Evolutionary conservation across 2,888 invertebrate genomes (phyloP).

Genomic region (Acronicta alni): DNA sequence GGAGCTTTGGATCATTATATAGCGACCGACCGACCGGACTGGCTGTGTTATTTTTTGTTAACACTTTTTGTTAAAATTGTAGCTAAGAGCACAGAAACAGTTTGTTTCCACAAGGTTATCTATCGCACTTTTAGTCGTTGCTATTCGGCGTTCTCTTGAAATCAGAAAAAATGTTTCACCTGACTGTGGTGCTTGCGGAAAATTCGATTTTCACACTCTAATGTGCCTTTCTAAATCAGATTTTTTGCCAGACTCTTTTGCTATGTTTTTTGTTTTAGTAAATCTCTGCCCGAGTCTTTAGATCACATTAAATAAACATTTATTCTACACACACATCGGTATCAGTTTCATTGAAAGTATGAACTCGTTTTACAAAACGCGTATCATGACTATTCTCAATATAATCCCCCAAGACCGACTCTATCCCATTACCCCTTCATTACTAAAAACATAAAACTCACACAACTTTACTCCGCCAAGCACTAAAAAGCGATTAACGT

Average conservation of each 20-base stretch:
- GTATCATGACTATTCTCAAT: slow-evolving; percentile 43
- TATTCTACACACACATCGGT: neutral
- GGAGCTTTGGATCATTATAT: slow-evolving; percentile 82
- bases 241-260: slow-evolving; percentile 22
- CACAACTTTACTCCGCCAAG: slow-evolving; percentile 49
- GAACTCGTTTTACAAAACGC: slow-evolving; percentile 15
- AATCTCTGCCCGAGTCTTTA: neutral
- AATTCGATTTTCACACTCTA: slow-evolving; percentile 73
- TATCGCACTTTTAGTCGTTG: slow-evolving; percentile 65
- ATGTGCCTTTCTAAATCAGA: slow-evolving; percentile 30
- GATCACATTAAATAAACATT: neutral
- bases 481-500: slow-evolving; percentile 58
- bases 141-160: slow-evolving; percentile 73
- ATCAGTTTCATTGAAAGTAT: neutral
- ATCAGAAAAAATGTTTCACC: slow-evolving; percentile 67
- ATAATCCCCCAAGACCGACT: slow-evolving; percentile 34
- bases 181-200: slow-evolving; percentile 60
- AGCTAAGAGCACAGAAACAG: slow-evolving; percentile 76
- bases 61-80: slow-evolving; percentile 77
- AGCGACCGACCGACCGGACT: slow-evolving; percentile 75
- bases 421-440: slow-evolving; percentile 50
- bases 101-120: slow-evolving; percentile 83
- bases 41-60: slow-evolving; percentile 79
- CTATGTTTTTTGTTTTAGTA: neutral
- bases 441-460: slow-evolving; percentile 55